Percentiles rank a stretch among this genome's conserved stretches.
Conservation (phyloP, 1,140 invertebrate genomes). For the Goniozus legneri region DNA sequence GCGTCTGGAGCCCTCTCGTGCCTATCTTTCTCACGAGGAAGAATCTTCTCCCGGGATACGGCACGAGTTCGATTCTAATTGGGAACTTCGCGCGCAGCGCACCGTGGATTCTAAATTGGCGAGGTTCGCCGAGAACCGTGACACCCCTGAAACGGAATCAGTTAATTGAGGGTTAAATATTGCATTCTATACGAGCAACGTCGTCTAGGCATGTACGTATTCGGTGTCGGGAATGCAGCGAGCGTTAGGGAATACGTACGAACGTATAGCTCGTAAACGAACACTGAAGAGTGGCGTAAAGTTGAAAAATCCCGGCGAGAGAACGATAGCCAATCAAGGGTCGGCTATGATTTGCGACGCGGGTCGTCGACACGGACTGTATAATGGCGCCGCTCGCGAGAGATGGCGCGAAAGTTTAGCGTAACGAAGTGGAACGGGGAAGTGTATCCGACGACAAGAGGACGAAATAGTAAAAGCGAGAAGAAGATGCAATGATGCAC, state of each 20-base stretch:
- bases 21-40: neutral
- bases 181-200: too few relatives aligned
- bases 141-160: too few relatives aligned
- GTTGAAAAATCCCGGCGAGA: too few relatives aligned
- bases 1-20: neutral
- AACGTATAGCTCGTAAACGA: too few relatives aligned
- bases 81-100: neutral
- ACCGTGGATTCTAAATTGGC: neutral
- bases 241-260: too few relatives aligned
- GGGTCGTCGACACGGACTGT: conserved; percentile 30
- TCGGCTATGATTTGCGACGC: too few relatives aligned
- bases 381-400: conserved; percentile 28
- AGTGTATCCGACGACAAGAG: neutral
- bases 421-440: neutral
- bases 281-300: too few relatives aligned
- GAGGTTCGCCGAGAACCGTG: too few relatives aligned
- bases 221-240: too few relatives aligned
- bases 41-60: neutral
- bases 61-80: conserved; percentile 1
- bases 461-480: conserved; percentile 6
- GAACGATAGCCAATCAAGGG: too few relatives aligned
- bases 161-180: too few relatives aligned
- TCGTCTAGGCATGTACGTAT: too few relatives aligned
- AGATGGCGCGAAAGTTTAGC: neutral
- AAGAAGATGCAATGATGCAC: conserved; percentile 4